Evolutionary conservation across 2,888 invertebrate species (phyloP).

Genomic region (Hedya salicella): DNA sequence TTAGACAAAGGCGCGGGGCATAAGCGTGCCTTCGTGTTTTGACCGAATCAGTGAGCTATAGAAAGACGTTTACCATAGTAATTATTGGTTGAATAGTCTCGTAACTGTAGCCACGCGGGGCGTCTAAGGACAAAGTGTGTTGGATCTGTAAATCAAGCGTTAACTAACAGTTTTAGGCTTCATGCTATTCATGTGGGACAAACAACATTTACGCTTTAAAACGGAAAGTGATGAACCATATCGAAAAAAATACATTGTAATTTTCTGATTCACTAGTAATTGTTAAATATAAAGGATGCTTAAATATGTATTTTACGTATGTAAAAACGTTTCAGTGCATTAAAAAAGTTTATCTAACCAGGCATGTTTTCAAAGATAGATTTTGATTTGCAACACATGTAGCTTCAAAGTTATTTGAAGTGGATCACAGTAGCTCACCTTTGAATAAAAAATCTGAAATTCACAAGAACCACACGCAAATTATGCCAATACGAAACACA

Average conservation of each 20-base stretch:
- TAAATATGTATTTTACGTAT: too few relatives aligned
- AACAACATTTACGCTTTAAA: slow-evolving; percentile 40
- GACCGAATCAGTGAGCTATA: slow-evolving; percentile 73
- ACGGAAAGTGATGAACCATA: slow-evolving; percentile 38
- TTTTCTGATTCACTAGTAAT: slow-evolving; percentile 10
- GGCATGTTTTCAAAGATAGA: neutral
- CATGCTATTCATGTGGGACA: slow-evolving; percentile 45
- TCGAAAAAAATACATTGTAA: slow-evolving; percentile 10
- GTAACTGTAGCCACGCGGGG: slow-evolving; percentile 80
- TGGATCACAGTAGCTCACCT: slow-evolving; percentile 60
- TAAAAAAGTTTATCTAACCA: neutral
- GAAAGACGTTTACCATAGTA: slow-evolving; percentile 78
- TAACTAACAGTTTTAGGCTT: slow-evolving; percentile 53
- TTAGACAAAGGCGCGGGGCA: slow-evolving; percentile 65
- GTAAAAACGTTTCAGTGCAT: neutral
- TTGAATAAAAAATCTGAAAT: slow-evolving; percentile 51
- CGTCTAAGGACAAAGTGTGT: slow-evolving; percentile 59
- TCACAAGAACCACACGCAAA: slow-evolving; percentile 64
- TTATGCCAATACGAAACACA: slow-evolving; percentile 60
- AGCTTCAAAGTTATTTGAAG: slow-evolving; percentile 35
- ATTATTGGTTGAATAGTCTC: slow-evolving; percentile 71
- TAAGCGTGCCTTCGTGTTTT: slow-evolving; percentile 81
- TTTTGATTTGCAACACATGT: slow-evolving; percentile 7
- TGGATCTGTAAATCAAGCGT: slow-evolving; percentile 62
- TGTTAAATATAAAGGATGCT: too few relatives aligned